These are phyloP conservation scores for Mythimna impura DNA, from an alignment of 2,888 invertebrate genomes.

Conservation along the genomic window DNA sequence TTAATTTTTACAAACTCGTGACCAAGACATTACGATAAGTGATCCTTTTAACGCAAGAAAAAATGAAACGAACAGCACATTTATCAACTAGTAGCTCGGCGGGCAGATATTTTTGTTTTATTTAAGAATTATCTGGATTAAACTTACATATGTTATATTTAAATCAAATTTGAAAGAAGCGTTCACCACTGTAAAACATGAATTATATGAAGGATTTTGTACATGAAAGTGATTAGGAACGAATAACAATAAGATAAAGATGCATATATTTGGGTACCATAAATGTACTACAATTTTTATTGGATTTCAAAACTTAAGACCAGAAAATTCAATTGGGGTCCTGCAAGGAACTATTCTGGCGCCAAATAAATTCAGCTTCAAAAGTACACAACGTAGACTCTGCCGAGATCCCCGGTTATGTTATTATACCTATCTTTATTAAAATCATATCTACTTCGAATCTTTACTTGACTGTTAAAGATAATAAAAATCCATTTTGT, in stretches of 20 bases:
- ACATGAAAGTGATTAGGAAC: neutral
- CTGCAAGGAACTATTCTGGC: slow-evolving; percentile 27
- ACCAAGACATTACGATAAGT: slow-evolving; percentile 60
- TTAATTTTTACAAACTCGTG: slow-evolving; percentile 61
- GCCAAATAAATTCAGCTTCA: slow-evolving; percentile 2
- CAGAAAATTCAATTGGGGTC: neutral
- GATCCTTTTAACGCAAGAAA: slow-evolving; percentile 59
- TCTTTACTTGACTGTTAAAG: slow-evolving; percentile 30
- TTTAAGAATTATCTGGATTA: slow-evolving; percentile 57
- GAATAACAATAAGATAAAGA: neutral
- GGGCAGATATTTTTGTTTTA: slow-evolving; percentile 47
- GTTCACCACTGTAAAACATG: slow-evolving; percentile 27
- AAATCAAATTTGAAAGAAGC: slow-evolving; percentile 32
- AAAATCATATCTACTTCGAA: slow-evolving; percentile 30
- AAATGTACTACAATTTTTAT: neutral
- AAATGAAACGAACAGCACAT: slow-evolving; percentile 56
- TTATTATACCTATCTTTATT: slow-evolving; percentile 41
- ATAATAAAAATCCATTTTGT: slow-evolving; percentile 47
- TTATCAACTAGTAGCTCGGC: slow-evolving; percentile 62
- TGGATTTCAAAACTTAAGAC: neutral
- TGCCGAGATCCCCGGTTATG: neutral
- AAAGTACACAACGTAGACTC: neutral
- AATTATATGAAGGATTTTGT: neutral
- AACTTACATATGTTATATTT: slow-evolving; percentile 49
- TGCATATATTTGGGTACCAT: neutral